A percentile compares a stretch with the other conserved stretches of the same genome.
phyloP scores from a whole-genome alignment of 2,888 invertebrate genomes.

The Lagria hirta region DNA sequence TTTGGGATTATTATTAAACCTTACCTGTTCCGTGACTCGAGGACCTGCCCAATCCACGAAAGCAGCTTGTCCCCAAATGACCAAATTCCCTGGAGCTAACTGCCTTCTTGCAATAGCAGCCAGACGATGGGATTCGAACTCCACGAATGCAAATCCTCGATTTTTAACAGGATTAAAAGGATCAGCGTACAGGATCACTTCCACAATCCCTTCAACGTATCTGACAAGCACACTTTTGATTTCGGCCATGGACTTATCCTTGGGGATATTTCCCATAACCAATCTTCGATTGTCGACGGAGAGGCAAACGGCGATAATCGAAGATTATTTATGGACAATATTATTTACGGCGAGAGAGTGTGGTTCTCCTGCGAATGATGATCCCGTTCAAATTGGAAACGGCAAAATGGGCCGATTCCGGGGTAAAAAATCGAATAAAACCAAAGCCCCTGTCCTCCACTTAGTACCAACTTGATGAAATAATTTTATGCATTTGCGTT shows the following conservation, averaged over 20 bases:
- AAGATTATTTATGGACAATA: no score
- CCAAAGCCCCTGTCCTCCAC: constrained; percentile 80
- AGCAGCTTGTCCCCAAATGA: constrained; percentile 68
- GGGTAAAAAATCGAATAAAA: constrained; percentile 65
- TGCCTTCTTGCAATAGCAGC: constrained; percentile 72
- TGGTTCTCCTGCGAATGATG: constrained; percentile 64
- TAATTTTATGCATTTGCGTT: no score
- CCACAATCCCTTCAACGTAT: constrained; percentile 68
- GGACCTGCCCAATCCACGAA: constrained; percentile 89
- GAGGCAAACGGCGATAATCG: constrained; percentile 71
- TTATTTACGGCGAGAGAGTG: no score
- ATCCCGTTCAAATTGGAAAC: constrained; percentile 66
- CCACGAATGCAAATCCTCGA: constrained; percentile 82
- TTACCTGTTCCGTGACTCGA: constrained; percentile 64
- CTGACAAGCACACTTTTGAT: constrained; percentile 61
- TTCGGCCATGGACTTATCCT: constrained; percentile 58
- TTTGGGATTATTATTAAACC: constrained; percentile 61
- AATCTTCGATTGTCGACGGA: constrained; percentile 82
- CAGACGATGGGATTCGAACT: constrained; percentile 75
- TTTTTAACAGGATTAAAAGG: constrained; percentile 64
- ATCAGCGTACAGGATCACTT: constrained; percentile 67
- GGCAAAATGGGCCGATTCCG: constrained; percentile 63
- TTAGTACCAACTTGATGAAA: no score
- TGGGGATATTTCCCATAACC: constrained; percentile 67
- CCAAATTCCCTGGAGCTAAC: constrained; percentile 63